These are phyloP conservation scores for Calyptommatus sinebrachiatus DNA, from an alignment of 2,113 vertebrate species.

Conservation along the genomic window DNA sequence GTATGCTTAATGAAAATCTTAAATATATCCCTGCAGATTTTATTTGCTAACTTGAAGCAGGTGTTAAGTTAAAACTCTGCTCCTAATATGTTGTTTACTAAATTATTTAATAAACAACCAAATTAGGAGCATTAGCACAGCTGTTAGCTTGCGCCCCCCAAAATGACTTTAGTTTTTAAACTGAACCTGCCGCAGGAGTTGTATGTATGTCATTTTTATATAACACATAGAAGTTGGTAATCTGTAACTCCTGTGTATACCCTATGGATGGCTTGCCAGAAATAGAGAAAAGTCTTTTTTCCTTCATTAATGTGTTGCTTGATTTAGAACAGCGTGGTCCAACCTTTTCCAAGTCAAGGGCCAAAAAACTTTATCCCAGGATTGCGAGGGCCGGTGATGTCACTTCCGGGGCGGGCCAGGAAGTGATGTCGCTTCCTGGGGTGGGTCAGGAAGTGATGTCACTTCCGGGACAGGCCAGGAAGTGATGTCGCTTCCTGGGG, in stretches of 20 bases:
- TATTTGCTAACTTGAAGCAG: conserved; percentile 54
- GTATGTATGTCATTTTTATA: background rate
- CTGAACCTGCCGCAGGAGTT: conserved; percentile 17
- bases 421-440: too few species aligned
- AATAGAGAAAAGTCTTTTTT: background rate
- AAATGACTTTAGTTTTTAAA: conserved; percentile 47
- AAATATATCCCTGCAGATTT: conserved; percentile 33
- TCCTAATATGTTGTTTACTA: conserved; percentile 46
- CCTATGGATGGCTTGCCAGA: background rate
- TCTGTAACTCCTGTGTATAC: too few species aligned
- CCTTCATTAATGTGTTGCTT: background rate
- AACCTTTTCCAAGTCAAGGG: too few species aligned
- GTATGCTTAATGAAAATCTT: conserved; percentile 54
- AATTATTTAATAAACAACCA: conserved; percentile 51
- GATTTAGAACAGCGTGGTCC: too few species aligned
- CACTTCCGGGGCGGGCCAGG: too few species aligned
- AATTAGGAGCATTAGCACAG: conserved; percentile 48
- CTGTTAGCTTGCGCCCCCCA: conserved; percentile 48
- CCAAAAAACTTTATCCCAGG: too few species aligned
- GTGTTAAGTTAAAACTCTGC: conserved; percentile 47
- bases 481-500: too few species aligned
- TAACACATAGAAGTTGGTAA: too few species aligned
- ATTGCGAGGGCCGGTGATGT: too few species aligned
- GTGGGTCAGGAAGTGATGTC: too few species aligned
- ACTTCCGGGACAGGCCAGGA: too few species aligned